Evolutionary conservation across 2,113 vertebrate species (phyloP), one percentile per base, ranked within the genome.

Genomic region (Solenodon paradoxus): DNA sequence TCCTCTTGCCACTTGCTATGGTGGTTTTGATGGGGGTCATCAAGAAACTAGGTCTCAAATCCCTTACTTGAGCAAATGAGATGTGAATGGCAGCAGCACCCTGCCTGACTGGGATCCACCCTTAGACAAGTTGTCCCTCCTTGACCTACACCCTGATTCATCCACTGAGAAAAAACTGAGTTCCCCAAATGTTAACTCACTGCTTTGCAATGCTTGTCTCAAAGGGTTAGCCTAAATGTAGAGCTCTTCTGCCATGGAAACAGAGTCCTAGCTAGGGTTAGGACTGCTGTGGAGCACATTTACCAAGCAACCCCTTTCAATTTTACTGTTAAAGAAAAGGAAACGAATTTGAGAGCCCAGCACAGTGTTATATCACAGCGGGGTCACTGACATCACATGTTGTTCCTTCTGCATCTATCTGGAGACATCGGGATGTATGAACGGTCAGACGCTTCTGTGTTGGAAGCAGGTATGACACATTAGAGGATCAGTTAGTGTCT

Each of bases 401-500:
- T 42, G 55, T 28, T 1, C 13, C 45, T 9, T 79, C 30, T 16
- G 12, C 2, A 17, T 12, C 28, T 47, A 63, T 45, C 8, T 6
- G 38, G 45, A 84, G 45, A 49, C 4, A 19, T 38, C n/a, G 11
- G 32, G n/a, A 20, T n/a, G 28, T n/a, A 24, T 68, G 6, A 7
- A 51, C 4, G 9, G 0, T 10, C 32, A 49, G 2, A 68, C 24
- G 4, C 51, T 77, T 69, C 22, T 55, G 3, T 12, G 22, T 1
- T 13, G 8, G 13, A 81, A 49, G 28, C 26, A 61, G 17, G 77
- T 57, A 51, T 2, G 35, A 45, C 16, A 16, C 55, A 8, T 49
- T 40, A 32, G 22, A 55, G 19, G 38, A 75, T 9, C 2, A 13
- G 15, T 26, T 16, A 42, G n/a, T 82, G 40, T 24, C 53, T 78